These are phyloP conservation scores for Cotesia congregata DNA, from an alignment of 2,888 invertebrate species.

Conservation along the genomic window DNA sequence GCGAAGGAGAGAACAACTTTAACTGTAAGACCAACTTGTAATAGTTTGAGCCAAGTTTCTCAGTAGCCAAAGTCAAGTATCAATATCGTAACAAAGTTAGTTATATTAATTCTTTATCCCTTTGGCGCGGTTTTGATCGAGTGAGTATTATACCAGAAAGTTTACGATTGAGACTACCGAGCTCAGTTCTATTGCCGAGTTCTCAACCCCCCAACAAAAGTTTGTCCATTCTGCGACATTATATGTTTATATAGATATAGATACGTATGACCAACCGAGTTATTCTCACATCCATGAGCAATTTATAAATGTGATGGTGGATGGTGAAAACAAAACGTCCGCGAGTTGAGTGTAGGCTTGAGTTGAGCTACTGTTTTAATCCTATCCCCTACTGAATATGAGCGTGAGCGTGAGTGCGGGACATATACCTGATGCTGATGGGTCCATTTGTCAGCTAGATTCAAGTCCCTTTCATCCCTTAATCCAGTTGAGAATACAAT, in stretches of 20 bases:
- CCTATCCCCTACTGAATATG: slow-evolving; percentile 15
- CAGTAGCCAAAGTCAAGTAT: background rate
- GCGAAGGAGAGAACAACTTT: background rate
- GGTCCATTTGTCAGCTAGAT: slow-evolving; percentile 34
- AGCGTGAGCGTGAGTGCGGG: background rate
- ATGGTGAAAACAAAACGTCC: slow-evolving; percentile 14
- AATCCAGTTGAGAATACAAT: slow-evolving; percentile 38
- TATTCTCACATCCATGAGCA: background rate
- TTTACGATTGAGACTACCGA: slow-evolving; percentile 1
- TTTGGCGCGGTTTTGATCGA: slow-evolving; percentile 11
- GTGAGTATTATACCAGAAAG: slow-evolving; percentile 13
- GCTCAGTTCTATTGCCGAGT: background rate
- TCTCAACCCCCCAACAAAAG: background rate
- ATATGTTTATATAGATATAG: background rate
- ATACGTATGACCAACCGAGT: background rate
- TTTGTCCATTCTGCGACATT: background rate
- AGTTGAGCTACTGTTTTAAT: slow-evolving; percentile 32
- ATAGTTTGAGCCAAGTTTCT: slow-evolving; percentile 9
- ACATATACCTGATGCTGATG: slow-evolving; percentile 17
- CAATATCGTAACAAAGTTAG: slow-evolving; percentile 9
- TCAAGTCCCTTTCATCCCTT: slow-evolving; percentile 39
- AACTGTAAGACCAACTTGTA: background rate
- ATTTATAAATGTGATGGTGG: background rate
- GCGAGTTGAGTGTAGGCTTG: slow-evolving; percentile 1
- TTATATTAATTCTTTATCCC: slow-evolving; percentile 22